These are phyloP conservation scores for Gymnoscelis rufifasciata DNA, from an alignment of 2,888 invertebrate genomes.

Conservation along the genomic window DNA sequence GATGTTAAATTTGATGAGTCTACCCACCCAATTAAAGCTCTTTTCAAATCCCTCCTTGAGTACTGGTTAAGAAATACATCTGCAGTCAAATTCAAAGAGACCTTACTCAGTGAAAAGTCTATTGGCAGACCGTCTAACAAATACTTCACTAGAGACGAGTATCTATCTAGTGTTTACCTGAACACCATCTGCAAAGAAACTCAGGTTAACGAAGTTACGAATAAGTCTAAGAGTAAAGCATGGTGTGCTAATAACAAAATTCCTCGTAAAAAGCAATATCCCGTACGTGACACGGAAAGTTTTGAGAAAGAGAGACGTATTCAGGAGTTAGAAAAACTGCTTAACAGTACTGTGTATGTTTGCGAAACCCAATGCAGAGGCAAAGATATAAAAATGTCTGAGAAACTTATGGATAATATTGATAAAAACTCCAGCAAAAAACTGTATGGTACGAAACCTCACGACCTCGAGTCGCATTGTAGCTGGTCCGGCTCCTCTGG, in stretches of 20 bases:
- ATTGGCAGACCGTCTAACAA: conserved; percentile 46
- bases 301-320: conserved; percentile 54
- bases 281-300: conserved; percentile 40
- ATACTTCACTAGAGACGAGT: conserved; percentile 50
- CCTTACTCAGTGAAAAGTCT: conserved; percentile 40
- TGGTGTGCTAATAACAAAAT: no score
- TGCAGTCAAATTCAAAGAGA: conserved; percentile 35
- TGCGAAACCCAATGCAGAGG: conserved; percentile 49
- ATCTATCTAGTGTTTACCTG: conserved; percentile 43
- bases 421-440: conserved; percentile 34
- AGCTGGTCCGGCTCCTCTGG: conserved; percentile 29
- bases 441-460: not conserved
- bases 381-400: conserved; percentile 58
- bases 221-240: not conserved
- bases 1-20: conserved; percentile 39
- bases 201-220: not conserved
- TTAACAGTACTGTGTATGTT: conserved; percentile 61
- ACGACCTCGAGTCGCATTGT: conserved; percentile 38
- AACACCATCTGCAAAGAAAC: conserved; percentile 33
- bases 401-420: conserved; percentile 51
- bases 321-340: conserved; percentile 56
- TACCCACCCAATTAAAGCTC: conserved; percentile 48
- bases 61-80: conserved; percentile 58
- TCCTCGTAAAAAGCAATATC: conserved; percentile 14
- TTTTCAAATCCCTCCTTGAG: conserved; percentile 57